Evolutionary conservation across 2,797 vertebrate genomes (phyloP).

Genomic region (Poecilia velifera): DNA sequence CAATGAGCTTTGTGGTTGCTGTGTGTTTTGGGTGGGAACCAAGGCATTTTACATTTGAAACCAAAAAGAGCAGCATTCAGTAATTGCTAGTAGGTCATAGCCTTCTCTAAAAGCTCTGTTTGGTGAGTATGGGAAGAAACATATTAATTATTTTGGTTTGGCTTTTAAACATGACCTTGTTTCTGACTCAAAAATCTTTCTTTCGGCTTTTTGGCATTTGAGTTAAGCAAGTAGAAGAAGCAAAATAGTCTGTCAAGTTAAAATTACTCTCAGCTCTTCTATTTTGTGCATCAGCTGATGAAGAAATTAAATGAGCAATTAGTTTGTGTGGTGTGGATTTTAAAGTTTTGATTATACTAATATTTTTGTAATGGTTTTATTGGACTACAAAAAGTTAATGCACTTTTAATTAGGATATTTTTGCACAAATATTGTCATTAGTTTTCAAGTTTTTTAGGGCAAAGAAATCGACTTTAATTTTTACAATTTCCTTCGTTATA

Average conservation of each 20-base stretch:
- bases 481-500: neutral
- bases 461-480: neutral
- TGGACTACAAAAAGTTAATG: too few species aligned
- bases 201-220: slow-evolving; percentile 11
- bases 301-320: neutral
- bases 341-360: neutral
- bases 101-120: slow-evolving; percentile 20
- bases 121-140: neutral
- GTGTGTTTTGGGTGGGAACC: neutral
- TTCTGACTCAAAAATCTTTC: slow-evolving; percentile 1
- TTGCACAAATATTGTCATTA: neutral
- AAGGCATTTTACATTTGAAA: slow-evolving; percentile 12
- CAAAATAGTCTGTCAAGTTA: neutral
- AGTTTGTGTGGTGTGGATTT: neutral
- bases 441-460: neutral
- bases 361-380: neutral
- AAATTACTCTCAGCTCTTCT: neutral
- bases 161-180: neutral
- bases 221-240: neutral
- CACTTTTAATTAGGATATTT: neutral
- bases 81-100: neutral
- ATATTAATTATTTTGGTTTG: neutral
- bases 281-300: neutral
- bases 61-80: slow-evolving; percentile 1
- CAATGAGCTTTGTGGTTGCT: neutral